Conservation (phyloP, 2,888 invertebrate genomes). For the Euzetes globulus region DNA sequence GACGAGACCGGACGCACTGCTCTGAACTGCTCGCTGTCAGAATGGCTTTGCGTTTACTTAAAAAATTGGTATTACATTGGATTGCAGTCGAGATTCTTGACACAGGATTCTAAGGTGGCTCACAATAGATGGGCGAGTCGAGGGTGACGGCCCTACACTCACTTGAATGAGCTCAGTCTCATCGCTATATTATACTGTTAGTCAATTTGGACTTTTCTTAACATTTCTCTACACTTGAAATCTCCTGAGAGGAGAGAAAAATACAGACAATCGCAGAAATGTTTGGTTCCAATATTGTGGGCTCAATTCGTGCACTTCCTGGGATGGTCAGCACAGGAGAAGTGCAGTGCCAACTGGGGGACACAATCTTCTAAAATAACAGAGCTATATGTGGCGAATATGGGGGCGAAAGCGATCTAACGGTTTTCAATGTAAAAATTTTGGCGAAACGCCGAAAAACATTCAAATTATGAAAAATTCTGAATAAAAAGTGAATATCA, state of each 20-base stretch:
- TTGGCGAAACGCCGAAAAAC: constrained; percentile 2
- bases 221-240: constrained; percentile 24
- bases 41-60: constrained; percentile 21
- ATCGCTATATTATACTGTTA: constrained; percentile 6
- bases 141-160: constrained; percentile 29
- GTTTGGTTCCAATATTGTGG: neutral
- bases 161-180: constrained; percentile 11
- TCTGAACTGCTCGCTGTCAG: neutral
- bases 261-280: constrained; percentile 4
- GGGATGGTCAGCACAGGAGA: constrained; percentile 22
- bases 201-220: constrained; percentile 22
- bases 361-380: constrained; percentile 12
- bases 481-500: constrained; percentile 11
- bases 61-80: constrained; percentile 14
- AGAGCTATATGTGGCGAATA: constrained; percentile 11
- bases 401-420: constrained; percentile 21
- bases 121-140: constrained; percentile 28
- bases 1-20: constrained; percentile 29
- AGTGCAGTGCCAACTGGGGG: neutral
- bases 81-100: constrained; percentile 19
- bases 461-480: constrained; percentile 15
- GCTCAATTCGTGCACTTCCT: constrained; percentile 29
- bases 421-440: neutral
- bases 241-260: neutral
- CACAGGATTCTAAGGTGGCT: constrained; percentile 19